These are phyloP conservation scores for Hydriomena furcata DNA, from an alignment of 2,888 invertebrate genomes.

Conservation along the genomic window DNA sequence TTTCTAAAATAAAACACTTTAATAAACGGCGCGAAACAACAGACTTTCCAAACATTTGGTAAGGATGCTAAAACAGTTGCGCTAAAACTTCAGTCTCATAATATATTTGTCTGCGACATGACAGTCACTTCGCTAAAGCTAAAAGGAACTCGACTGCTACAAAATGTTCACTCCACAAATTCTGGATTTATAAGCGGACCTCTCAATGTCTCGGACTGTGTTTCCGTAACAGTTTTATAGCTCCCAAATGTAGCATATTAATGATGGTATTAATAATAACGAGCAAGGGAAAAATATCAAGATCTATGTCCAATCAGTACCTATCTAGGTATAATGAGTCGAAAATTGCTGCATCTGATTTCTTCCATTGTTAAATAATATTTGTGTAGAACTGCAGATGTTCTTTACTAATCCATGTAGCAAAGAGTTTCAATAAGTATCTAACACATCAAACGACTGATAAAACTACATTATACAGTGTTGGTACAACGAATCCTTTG, in stretches of 20 bases:
- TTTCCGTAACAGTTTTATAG: slow-evolving; percentile 28
- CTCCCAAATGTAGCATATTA: slow-evolving; percentile 32
- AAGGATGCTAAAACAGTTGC: slow-evolving; percentile 26
- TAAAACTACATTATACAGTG: slow-evolving; percentile 15
- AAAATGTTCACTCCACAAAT: slow-evolving; percentile 26
- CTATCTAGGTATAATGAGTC: background rate
- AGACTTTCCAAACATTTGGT: slow-evolving; percentile 24
- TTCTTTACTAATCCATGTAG: too few species aligned
- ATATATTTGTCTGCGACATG: slow-evolving; percentile 35
- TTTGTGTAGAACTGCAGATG: too few species aligned
- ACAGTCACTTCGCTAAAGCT: slow-evolving; percentile 28
- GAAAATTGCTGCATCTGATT: background rate
- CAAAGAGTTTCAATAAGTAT: background rate
- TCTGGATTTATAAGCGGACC: slow-evolving; percentile 34
- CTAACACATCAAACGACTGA: slow-evolving; percentile 9
- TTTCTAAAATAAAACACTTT: slow-evolving; percentile 5
- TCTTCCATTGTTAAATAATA: too few species aligned
- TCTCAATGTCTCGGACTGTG: slow-evolving; percentile 22
- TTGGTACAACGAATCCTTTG: slow-evolving; percentile 23
- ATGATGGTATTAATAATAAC: slow-evolving; percentile 32
- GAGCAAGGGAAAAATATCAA: slow-evolving; percentile 23
- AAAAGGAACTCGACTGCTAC: slow-evolving; percentile 25
- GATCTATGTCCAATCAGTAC: slow-evolving; percentile 15
- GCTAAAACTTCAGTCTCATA: slow-evolving; percentile 30
- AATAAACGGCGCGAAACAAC: slow-evolving; percentile 3